These are phyloP conservation scores for Upupa epops DNA, from an alignment of 2,113 vertebrate species.

Conservation along the genomic window DNA sequence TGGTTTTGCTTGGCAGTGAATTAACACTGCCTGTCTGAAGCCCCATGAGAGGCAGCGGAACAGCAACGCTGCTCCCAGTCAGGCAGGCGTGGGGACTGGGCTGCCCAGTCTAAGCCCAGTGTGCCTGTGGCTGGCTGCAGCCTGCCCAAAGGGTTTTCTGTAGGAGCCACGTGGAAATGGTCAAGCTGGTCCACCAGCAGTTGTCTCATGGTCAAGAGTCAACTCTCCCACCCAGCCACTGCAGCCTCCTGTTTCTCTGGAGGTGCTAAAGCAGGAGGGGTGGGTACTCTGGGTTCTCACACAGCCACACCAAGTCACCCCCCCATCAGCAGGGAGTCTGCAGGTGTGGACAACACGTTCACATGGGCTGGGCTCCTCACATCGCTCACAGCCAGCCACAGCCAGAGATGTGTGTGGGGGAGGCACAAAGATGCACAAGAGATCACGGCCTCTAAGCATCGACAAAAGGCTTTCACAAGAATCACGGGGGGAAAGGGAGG, in stretches of 20 bases:
- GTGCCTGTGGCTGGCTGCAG: accelerated
- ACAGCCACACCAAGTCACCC: accelerated
- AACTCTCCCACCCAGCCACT: too few relatives aligned
- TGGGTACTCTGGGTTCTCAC: background rate
- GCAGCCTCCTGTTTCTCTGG: background rate
- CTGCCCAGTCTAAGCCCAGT: background rate
- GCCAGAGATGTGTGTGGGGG: accelerated
- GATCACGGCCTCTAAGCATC: accelerated
- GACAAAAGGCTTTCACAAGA: background rate
- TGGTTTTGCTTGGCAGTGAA: conserved; percentile 72
- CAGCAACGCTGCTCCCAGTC: background rate
- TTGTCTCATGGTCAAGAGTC: accelerated
- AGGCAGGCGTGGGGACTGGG: background rate
- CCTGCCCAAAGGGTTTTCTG: accelerated
- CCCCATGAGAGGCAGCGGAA: background rate
- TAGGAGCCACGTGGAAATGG: accelerated
- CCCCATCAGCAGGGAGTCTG: background rate
- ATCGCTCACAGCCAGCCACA: accelerated
- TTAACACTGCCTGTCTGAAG: background rate
- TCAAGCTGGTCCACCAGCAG: background rate
- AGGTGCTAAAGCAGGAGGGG: accelerated
- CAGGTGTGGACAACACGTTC: background rate
- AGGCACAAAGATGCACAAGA: background rate
- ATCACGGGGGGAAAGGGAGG: background rate
- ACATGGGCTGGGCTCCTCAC: background rate